These are phyloP conservation scores for Atopsyche davidsoni DNA, from an alignment of 1,140 invertebrate species.

Conservation along the genomic window DNA sequence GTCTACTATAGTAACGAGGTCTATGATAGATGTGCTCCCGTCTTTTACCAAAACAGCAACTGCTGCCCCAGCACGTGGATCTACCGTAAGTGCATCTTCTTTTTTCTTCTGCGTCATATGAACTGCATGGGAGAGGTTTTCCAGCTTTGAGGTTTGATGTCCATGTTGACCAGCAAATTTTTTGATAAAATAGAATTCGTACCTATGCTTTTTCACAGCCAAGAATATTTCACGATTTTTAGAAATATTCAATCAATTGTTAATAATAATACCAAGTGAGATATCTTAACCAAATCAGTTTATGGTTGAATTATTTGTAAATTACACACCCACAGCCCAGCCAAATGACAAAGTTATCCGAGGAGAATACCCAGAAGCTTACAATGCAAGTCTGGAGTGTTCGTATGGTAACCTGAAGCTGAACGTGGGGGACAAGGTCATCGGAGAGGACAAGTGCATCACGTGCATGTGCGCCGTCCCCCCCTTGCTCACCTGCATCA, in stretches of 20 bases:
- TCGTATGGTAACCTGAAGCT: conserved; percentile 40
- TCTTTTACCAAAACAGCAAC: conserved; percentile 38
- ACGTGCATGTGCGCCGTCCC: conserved; percentile 41
- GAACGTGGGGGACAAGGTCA: conserved; percentile 40
- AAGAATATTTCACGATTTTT: no score
- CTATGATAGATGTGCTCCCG: conserved; percentile 43
- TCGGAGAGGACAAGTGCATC: conserved; percentile 37
- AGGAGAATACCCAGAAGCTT: conserved; percentile 6
- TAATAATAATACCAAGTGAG: no score
- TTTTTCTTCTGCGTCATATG: no score
- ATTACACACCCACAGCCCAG: conserved; percentile 6
- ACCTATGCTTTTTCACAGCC: no score
- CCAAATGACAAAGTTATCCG: conserved; percentile 12
- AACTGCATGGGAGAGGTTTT: no score
- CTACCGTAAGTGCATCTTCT: conserved; percentile 42
- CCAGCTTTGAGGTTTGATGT: no score
- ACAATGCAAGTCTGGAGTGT: conserved; percentile 33
- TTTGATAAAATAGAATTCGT: no score
- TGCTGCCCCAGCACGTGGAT: conserved; percentile 48
- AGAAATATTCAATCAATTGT: no score
- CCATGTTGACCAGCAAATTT: no score
- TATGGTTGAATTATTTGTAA: not conserved
- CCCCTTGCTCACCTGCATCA: conserved; percentile 39
- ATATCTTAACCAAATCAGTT: not conserved
- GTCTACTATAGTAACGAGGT: conserved; percentile 43